Conservation (phyloP, 2,888 invertebrate species). For the Drosophila meridiana region DNA sequence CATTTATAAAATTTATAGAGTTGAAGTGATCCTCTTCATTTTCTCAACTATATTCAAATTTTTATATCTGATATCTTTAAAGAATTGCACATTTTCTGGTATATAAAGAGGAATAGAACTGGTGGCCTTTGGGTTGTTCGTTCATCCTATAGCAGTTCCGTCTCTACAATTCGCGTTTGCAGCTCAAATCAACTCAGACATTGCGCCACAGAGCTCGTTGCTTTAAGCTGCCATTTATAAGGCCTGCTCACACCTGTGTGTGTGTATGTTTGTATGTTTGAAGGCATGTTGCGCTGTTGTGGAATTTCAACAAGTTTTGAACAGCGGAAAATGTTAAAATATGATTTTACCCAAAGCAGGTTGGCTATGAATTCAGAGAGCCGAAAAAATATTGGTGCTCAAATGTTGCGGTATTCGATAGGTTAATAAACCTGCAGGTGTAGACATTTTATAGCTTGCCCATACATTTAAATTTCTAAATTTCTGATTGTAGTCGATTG, state of each 20-base stretch:
- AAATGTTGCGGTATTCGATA: slow-evolving; percentile 56
- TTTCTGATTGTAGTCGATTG: not conserved
- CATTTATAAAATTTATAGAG: no score
- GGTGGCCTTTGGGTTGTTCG: not conserved
- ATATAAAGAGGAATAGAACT: no score
- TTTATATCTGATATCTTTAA: no score
- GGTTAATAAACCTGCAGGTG: slow-evolving; percentile 56
- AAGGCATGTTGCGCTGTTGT: slow-evolving; percentile 24
- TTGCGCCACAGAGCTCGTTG: slow-evolving; percentile 57
- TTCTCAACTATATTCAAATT: no score
- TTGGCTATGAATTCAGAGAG: slow-evolving; percentile 47
- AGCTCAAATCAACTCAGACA: slow-evolving; percentile 64
- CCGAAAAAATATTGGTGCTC: slow-evolving; percentile 45
- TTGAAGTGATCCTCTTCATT: no score
- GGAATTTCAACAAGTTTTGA: slow-evolving; percentile 73
- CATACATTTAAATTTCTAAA: not conserved
- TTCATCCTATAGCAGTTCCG: not conserved
- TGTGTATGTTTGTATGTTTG: not conserved
- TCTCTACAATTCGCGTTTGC: not conserved
- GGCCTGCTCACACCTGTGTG: slow-evolving; percentile 46
- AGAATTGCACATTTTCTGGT: no score
- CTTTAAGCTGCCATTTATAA: slow-evolving; percentile 67
- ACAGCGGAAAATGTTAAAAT: slow-evolving; percentile 67
- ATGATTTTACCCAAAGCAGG: slow-evolving; percentile 77
- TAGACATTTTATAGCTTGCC: slow-evolving; percentile 1